phyloP scores from a whole-genome alignment of 2,797 vertebrate species.

The Streptopelia turtur region DNA sequence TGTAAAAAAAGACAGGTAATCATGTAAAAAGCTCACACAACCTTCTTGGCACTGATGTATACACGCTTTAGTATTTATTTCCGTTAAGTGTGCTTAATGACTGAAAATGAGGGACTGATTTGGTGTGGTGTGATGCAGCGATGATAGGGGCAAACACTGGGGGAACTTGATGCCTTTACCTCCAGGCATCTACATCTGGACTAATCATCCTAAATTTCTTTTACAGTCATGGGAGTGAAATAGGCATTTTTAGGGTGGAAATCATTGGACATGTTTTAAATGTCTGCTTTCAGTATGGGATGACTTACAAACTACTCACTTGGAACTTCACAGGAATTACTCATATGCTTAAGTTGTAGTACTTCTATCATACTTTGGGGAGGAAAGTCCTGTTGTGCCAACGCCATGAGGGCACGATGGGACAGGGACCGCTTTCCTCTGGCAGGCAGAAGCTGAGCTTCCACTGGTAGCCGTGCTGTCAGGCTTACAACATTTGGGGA shows the following conservation, averaged over 20 bases:
- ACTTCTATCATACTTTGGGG: background rate
- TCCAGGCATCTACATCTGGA: slow-evolving; percentile 41
- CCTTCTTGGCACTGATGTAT: background rate
- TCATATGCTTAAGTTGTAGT: background rate
- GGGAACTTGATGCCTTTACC: background rate
- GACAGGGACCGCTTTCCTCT: background rate
- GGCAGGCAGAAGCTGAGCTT: background rate
- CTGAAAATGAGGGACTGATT: background rate
- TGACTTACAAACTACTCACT: background rate
- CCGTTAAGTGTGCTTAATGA: background rate
- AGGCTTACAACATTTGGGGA: background rate
- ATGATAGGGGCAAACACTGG: background rate
- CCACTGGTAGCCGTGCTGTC: background rate
- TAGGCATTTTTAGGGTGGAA: slow-evolving; percentile 31
- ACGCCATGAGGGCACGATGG: background rate
- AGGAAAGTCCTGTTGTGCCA: background rate
- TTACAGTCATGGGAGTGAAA: slow-evolving; percentile 28
- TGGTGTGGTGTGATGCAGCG: background rate
- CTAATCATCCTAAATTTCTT: slow-evolving; percentile 39
- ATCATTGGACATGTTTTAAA: background rate
- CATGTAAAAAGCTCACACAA: slow-evolving; percentile 27
- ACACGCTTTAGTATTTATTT: slow-evolving; percentile 14
- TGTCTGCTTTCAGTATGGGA: slow-evolving; percentile 6
- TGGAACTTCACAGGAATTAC: background rate
- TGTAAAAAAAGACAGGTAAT: background rate